Evolutionary conservation across 2,797 vertebrate genomes (phyloP).

Genomic region (Microcaecilia unicolor): DNA sequence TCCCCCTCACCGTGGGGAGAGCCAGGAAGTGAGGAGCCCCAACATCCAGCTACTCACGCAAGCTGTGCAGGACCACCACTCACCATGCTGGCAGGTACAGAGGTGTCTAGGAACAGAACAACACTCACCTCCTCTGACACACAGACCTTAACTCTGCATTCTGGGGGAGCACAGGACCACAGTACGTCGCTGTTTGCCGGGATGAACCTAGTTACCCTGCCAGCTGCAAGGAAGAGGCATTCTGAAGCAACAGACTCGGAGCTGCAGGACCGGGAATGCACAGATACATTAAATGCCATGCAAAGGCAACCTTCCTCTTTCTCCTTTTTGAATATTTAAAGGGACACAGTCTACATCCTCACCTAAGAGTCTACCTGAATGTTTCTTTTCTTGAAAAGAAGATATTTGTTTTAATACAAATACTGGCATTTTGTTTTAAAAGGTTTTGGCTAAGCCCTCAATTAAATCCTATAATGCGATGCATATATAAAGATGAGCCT

Average conservation of each 20-base stretch:
- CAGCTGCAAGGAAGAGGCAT: not conserved
- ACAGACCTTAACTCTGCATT: not conserved
- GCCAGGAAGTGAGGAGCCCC: no score
- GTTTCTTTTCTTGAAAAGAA: no score
- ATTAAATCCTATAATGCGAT: no score
- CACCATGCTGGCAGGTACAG: not conserved
- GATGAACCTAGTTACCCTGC: slow-evolving; percentile 75
- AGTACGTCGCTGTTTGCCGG: slow-evolving; percentile 72
- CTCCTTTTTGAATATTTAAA: slow-evolving; percentile 73
- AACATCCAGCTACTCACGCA: no score
- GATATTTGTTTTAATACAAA: no score
- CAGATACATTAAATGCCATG: not conserved
- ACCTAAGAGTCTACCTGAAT: no score
- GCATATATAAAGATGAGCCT: no score
- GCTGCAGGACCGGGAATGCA: not conserved
- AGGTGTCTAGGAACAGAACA: not conserved
- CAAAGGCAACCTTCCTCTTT: slow-evolving; percentile 63
- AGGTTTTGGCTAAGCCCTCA: no score
- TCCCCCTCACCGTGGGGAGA: no score
- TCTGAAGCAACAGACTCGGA: slow-evolving; percentile 8
- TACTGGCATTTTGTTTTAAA: no score
- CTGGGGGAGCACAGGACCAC: not conserved
- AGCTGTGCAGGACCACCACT: rapidly evolving
- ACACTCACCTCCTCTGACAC: rapidly evolving
- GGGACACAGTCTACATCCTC: no score